A percentile compares a stretch with the other conserved stretches of the same genome.
Conservation (phyloP, 1,140 invertebrate genomes). For the Reticulitermes speratus region DNA sequence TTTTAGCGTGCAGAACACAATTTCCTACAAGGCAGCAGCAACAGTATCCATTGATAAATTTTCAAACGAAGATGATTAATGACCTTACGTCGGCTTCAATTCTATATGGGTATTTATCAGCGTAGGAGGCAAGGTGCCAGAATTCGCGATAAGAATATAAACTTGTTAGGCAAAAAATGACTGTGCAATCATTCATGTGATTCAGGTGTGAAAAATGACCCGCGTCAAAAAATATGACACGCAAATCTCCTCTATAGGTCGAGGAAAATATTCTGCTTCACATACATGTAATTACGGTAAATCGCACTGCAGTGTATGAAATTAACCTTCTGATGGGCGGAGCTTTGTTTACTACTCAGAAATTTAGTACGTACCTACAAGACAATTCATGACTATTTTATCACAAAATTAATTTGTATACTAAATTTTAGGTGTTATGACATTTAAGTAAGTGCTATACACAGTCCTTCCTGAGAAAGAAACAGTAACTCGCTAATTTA, state of each 20-base stretch:
- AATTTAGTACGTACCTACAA: too few relatives aligned
- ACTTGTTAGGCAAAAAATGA: neutral
- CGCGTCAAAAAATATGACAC: neutral
- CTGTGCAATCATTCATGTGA: neutral
- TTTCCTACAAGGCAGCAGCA: neutral
- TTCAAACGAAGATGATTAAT: neutral
- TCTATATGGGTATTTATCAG: neutral
- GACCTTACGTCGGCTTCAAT: neutral
- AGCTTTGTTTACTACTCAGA: too few relatives aligned
- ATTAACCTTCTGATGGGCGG: too few relatives aligned
- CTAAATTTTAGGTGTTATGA: too few relatives aligned
- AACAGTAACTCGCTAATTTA: too few relatives aligned
- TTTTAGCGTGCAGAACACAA: neutral
- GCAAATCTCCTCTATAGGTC: neutral
- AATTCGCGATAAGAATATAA: constrained; percentile 5
- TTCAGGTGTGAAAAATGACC: constrained; percentile 11
- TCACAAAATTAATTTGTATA: too few relatives aligned
- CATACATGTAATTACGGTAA: too few relatives aligned
- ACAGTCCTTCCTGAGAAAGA: too few relatives aligned
- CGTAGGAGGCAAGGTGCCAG: neutral
- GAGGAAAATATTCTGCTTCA: neutral
- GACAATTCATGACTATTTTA: too few relatives aligned
- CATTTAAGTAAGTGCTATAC: too few relatives aligned
- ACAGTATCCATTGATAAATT: neutral
- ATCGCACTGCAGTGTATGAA: too few relatives aligned